Evolutionary conservation across 2,113 vertebrate genomes (phyloP).

Genomic region (Turdus rufiventris): DNA sequence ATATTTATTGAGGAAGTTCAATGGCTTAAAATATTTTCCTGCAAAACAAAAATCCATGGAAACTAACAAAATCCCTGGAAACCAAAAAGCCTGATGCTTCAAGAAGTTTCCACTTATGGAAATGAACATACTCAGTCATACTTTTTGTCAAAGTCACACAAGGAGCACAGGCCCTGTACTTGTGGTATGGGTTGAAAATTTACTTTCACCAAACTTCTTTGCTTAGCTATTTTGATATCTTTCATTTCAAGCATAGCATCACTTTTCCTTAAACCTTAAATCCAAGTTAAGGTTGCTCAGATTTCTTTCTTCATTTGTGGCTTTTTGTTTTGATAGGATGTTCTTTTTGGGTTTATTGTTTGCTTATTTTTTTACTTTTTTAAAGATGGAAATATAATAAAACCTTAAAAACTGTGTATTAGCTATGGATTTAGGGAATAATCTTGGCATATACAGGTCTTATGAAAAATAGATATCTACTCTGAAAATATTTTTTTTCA

Average conservation of each 20-base stretch:
- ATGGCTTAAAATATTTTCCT: neutral
- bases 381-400: neutral
- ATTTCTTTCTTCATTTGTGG: neutral
- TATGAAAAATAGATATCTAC: neutral
- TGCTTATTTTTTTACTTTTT: neutral
- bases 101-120: neutral
- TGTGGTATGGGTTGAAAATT: neutral
- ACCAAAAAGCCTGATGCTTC: neutral
- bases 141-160: neutral
- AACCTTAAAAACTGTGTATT: accelerated
- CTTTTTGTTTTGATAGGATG: neutral
- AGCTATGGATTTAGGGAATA: neutral
- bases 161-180: neutral
- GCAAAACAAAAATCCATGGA: no score
- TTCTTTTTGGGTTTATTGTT: no score
- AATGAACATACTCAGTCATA: neutral
- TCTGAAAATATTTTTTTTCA: neutral
- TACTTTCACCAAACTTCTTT: neutral
- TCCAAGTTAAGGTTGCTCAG: neutral
- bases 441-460: neutral
- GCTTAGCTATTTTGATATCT: neutral
- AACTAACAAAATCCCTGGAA: neutral
- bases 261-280: neutral
- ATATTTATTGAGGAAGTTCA: neutral
- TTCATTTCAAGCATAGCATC: neutral